These are phyloP conservation scores for Pangasius macronema DNA, from an alignment of 2,797 vertebrate genomes.

Conservation along the genomic window DNA sequence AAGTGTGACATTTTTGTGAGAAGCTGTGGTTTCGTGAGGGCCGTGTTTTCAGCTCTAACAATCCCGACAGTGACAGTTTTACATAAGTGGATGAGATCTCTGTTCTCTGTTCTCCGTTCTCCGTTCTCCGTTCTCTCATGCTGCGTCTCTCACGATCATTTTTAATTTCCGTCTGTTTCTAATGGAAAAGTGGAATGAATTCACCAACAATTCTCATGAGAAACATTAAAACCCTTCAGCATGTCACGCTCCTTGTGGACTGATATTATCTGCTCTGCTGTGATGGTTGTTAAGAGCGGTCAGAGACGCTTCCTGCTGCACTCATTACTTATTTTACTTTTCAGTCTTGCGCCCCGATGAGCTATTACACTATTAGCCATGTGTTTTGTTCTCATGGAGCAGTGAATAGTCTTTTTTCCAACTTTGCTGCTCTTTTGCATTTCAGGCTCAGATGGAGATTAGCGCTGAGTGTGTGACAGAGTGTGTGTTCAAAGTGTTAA, in stretches of 20 bases:
- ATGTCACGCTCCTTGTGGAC: neutral
- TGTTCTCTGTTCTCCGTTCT: neutral
- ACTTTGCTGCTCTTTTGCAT: neutral
- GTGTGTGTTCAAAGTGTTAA: neutral
- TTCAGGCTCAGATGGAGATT: neutral
- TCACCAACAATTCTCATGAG: neutral
- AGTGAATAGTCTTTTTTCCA: neutral
- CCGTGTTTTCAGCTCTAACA: neutral
- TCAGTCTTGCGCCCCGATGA: neutral
- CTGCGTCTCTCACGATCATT: neutral
- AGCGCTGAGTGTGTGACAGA: neutral
- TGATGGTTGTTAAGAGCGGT: neutral
- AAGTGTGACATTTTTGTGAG: neutral
- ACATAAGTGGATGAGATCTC: neutral
- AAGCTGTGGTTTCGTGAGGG: neutral
- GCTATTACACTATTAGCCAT: neutral
- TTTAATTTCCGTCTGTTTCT: neutral
- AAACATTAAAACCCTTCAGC: neutral
- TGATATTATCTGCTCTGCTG: neutral
- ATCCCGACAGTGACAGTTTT: neutral
- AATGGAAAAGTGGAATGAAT: neutral
- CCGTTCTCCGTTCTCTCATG: neutral
- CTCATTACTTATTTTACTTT: neutral
- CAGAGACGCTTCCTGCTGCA: neutral
- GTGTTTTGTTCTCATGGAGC: neutral